These are phyloP conservation scores for Pantherophis guttatus DNA, from an alignment of 2,113 vertebrate genomes.

Conservation along the genomic window DNA sequence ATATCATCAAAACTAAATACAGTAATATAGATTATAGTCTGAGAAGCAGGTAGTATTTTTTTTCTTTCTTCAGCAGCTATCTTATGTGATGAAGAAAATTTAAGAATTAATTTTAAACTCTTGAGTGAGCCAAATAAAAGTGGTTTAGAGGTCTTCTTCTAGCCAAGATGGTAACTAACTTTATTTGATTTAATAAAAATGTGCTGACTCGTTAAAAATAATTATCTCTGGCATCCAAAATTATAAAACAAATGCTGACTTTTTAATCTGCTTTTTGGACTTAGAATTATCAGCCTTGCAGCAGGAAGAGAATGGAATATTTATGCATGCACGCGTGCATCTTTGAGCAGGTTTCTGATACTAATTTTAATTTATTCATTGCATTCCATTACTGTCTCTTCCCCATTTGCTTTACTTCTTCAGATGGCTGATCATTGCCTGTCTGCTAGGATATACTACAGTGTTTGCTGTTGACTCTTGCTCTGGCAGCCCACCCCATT, in stretches of 20 bases:
- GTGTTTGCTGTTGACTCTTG: slow-evolving; percentile 12
- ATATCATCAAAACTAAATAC: background rate
- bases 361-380: slow-evolving; percentile 46
- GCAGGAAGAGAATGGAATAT: background rate
- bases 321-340: background rate
- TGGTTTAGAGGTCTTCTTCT: background rate
- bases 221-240: background rate
- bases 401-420: background rate
- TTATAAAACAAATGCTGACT: background rate
- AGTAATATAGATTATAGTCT: background rate
- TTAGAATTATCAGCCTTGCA: background rate
- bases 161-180: background rate
- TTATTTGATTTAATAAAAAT: background rate
- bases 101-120: background rate
- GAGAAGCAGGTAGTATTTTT: background rate
- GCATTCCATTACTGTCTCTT: background rate
- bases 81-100: background rate
- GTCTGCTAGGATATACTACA: slow-evolving; percentile 40
- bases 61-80: background rate
- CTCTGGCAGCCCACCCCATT: slow-evolving; percentile 13
- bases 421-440: background rate
- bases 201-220: background rate
- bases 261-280: background rate
- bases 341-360: background rate
- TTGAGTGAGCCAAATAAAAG: background rate